Evolutionary conservation across 2,888 invertebrate genomes (phyloP).

Genomic region (Abrostola tripartita): DNA sequence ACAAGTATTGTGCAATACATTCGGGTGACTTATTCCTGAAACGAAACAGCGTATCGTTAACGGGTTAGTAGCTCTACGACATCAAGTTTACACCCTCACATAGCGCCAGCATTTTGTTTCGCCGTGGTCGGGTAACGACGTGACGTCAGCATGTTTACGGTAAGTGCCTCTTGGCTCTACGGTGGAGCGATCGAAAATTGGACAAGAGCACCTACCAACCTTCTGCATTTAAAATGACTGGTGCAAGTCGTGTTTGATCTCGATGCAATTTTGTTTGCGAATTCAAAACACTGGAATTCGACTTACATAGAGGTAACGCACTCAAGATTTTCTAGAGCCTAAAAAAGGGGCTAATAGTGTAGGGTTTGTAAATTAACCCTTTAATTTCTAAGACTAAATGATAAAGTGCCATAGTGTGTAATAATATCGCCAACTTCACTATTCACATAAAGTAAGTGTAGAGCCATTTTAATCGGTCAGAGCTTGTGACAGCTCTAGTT

Average conservation of each 20-base stretch:
- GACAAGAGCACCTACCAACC: not conserved
- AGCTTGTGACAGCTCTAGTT: too few relatives aligned
- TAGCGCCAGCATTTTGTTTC: not conserved
- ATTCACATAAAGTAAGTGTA: too few relatives aligned
- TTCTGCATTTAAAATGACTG: not conserved
- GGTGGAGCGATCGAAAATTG: not conserved
- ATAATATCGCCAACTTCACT: too few relatives aligned
- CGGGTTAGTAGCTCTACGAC: not conserved
- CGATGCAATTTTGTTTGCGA: not conserved
- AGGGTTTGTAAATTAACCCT: too few relatives aligned
- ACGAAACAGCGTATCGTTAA: constrained; percentile 20
- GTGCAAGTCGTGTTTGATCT: not conserved
- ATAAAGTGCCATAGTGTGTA: too few relatives aligned
- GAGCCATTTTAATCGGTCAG: too few relatives aligned
- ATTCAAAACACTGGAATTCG: not conserved
- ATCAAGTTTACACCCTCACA: not conserved
- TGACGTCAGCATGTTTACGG: constrained; percentile 2
- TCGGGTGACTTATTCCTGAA: constrained; percentile 21
- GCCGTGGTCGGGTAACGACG: constrained; percentile 1
- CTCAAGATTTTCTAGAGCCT: too few relatives aligned
- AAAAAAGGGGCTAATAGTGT: too few relatives aligned
- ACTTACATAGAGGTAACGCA: too few relatives aligned
- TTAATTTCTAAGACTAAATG: too few relatives aligned
- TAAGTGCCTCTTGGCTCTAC: not conserved
- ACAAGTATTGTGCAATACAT: constrained; percentile 10